These are phyloP conservation scores for Grus americana DNA, from an alignment of 2,113 vertebrate species.

Conservation along the genomic window DNA sequence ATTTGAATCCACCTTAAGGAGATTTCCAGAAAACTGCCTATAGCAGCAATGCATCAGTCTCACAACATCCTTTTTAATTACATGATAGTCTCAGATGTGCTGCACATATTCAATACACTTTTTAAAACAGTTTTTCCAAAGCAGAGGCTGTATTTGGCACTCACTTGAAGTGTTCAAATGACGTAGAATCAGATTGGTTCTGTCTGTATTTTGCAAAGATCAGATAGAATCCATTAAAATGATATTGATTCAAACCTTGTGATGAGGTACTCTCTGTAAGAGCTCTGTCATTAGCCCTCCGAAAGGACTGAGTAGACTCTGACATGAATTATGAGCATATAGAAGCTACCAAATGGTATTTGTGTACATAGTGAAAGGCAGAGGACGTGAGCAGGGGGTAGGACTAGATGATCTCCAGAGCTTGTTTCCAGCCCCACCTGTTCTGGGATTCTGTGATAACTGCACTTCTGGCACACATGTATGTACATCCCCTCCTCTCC, in stretches of 20 bases:
- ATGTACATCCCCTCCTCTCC: not conserved
- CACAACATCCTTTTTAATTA: not conserved
- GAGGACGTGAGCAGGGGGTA: not conserved
- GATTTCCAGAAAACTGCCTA: not conserved
- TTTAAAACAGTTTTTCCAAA: not conserved
- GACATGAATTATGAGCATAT: not conserved
- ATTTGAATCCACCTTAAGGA: not conserved
- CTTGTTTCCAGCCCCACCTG: not conserved
- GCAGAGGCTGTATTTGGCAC: not conserved
- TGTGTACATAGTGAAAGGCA: not conserved
- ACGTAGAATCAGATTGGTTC: not conserved
- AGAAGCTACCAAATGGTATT: not conserved
- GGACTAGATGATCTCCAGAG: not conserved
- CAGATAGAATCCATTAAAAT: conserved; percentile 29
- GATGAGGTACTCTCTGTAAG: not conserved
- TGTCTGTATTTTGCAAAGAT: not conserved
- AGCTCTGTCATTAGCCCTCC: not conserved
- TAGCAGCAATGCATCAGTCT: not conserved
- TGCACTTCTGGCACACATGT: not conserved
- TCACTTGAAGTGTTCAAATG: not conserved
- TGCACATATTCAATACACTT: not conserved
- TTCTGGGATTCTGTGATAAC: not conserved
- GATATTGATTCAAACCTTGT: not conserved
- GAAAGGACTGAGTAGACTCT: not conserved
- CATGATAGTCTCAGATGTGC: not conserved